These are phyloP conservation scores for Dorcus parallelipipedus DNA, from an alignment of 2,888 invertebrate species.

Conservation along the genomic window DNA sequence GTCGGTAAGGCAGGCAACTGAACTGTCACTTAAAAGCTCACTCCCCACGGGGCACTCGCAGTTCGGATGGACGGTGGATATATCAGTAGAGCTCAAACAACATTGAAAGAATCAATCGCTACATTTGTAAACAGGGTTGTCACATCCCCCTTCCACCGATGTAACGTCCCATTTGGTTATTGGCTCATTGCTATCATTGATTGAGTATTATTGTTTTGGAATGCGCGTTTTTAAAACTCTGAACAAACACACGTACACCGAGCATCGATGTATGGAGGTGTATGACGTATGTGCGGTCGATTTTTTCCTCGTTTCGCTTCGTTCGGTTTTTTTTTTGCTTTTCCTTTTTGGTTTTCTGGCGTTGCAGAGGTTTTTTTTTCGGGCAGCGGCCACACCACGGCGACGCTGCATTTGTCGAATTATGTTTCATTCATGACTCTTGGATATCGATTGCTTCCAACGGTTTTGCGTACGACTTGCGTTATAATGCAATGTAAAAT, in stretches of 20 bases:
- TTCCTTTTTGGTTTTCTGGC: slow-evolving; percentile 4
- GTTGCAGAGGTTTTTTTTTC: too few relatives aligned
- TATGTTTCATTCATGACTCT: slow-evolving; percentile 2
- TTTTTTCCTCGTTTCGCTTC: slow-evolving; percentile 14
- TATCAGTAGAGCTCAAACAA: slow-evolving; percentile 49
- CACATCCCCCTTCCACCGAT: slow-evolving; percentile 46
- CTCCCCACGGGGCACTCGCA: slow-evolving; percentile 38
- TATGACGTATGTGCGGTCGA: slow-evolving; percentile 21
- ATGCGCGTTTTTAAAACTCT: slow-evolving; percentile 53
- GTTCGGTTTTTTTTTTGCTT: slow-evolving; percentile 11
- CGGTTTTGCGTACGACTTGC: too few relatives aligned
- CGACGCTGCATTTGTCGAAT: not conserved
- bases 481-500: too few relatives aligned
- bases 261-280: slow-evolving; percentile 13
- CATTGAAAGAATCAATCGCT: slow-evolving; percentile 52
- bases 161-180: slow-evolving; percentile 52
- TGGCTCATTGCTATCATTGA: slow-evolving; percentile 53
- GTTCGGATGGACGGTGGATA: slow-evolving; percentile 37
- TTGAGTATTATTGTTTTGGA: slow-evolving; percentile 54
- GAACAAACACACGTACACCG: slow-evolving; percentile 43
- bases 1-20: slow-evolving; percentile 22
- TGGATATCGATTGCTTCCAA: not conserved
- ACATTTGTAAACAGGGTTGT: slow-evolving; percentile 54
- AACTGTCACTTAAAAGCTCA: slow-evolving; percentile 33
- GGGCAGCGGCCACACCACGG: slow-evolving; percentile 10